Base-by-base conservation (phyloP, 2,888 invertebrate genomes). In the Phyllotreta striolata region DNA sequence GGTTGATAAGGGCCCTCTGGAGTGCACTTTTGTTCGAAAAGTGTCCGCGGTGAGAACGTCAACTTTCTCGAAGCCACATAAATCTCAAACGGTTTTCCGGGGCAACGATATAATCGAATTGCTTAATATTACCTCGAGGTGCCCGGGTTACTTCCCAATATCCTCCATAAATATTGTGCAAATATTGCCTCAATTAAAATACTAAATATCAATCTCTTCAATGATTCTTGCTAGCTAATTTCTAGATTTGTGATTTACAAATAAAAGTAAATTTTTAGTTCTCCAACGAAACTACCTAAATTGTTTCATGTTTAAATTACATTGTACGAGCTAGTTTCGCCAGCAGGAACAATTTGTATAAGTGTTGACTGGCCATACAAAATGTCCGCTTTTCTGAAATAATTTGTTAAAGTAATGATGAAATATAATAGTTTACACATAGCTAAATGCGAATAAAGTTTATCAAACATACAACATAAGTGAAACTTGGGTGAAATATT, bases 71-170 rank as follows among this genome's bases (percentile, higher is more conserved):
- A 69, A 64, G 63, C 68, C 72, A 72, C 73, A 75, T 76, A 76
- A 76, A 76, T 76, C 73, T 73, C 71, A 66, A 73, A 72, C 71
- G 73, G 74, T 75, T 74, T 74, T 74, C 72, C 70, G 71, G 73
- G 71, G 71, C 70, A 70, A 69, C 67, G 74, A 75, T 77, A 77
- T 77, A 77, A 78, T 78, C 76, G 76, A 76, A 78, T 76, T 76
- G 76, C 74, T 75, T 76, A 76, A 77, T 77, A 77, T 77, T 75
- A 54, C 13, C 54, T 54, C 24, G 24, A 24, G 24, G 2, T 4
- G 39, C 39, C 40, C 14, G 40, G 13, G 40, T 9, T 24, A 4
- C 24, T 24, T 24, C 24, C 4, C 24, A 24, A 24, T 24, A 24
- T 3, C 24, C 24, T 24, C 24, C 24, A 24, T 24, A 24, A 24